Base-by-base conservation (phyloP, 2,888 invertebrate genomes). In the Ptilodon capucinus region DNA sequence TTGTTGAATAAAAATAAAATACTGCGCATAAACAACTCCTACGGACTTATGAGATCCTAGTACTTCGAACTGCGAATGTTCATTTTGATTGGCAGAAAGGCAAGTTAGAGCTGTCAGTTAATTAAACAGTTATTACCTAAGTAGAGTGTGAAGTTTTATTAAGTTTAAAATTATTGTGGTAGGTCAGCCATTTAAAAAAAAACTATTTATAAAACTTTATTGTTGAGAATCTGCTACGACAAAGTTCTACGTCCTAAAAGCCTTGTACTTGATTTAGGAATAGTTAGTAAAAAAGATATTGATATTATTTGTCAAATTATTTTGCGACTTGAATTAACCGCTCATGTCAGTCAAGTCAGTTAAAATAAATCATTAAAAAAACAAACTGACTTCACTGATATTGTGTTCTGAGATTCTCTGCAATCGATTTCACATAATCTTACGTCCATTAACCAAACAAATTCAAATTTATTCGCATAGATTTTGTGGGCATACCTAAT, bases 401-500 rank as follows among this genome's bases (percentile, higher is more conserved):
- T 54, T 44, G 17, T 16, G 16, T 17, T 48, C 57, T 63, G 46
- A 44, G 25, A 13, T 48, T 57, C 36, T 42, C 23, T 41, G 25
- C 43, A 48, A 46, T 54, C 42, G 44, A 60, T 57, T 60, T 60
- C 56, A 54, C 55, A 49, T 54, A 64, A 61, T 57, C 44, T 51
- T 50, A 44, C 30, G 54, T 46, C 57, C 47, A 62, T 64, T 60
- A 56, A 19, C 44, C 41, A 63, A 45, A 63, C 62, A 64, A 64
- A 60, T 57, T 49, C 50, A 59, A 63, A 54, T 55, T 39, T 47
- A 45, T 19, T 14, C 51, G 46, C 41, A 67, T 69, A 58, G 51
- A 23, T 51, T 28, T 35, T 58, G 57, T 57, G 48, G 58, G 64
- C 56, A 58, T 64, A n/a, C n/a, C n/a, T n/a, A 66, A 64, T 60